Evolutionary conservation across 2,888 invertebrate species (phyloP).

Genomic region (Torymus tubicola): DNA sequence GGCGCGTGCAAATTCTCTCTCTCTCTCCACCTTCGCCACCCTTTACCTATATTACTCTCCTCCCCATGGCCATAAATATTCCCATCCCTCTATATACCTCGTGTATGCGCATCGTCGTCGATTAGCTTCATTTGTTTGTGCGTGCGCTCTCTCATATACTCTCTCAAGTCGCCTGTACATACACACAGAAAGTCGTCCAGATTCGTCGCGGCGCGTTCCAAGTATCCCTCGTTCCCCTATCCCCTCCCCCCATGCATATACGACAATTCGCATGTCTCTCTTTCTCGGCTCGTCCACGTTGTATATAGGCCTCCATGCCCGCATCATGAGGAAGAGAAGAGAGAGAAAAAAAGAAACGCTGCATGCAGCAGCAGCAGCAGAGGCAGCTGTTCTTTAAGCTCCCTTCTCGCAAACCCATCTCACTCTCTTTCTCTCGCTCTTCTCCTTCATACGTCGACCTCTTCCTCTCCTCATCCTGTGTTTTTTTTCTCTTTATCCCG

Average conservation of each 20-base stretch:
- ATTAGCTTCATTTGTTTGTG: constrained; percentile 50
- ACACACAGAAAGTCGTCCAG: not conserved
- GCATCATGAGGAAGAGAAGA: not conserved
- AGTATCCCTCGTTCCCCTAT: not conserved
- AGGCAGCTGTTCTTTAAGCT: constrained; percentile 44
- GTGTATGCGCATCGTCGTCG: constrained; percentile 22
- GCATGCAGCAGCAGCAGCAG: not conserved
- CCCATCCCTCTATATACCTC: constrained; percentile 5
- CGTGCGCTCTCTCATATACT: no score
- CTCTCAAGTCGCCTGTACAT: no score
- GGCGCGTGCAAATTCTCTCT: constrained; percentile 48
- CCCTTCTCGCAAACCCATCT: constrained; percentile 9
- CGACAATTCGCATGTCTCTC: constrained; percentile 31
- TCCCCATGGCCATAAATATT: constrained; percentile 36
- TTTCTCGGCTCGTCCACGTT: constrained; percentile 20
- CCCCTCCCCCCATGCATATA: not conserved
- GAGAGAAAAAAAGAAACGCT: not conserved
- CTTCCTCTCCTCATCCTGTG: no score
- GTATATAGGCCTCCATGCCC: not conserved
- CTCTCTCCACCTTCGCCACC: constrained; percentile 49
- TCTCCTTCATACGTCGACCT: not conserved
- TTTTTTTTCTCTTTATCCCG: not conserved
- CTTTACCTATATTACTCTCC: constrained; percentile 16
- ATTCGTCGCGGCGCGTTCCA: constrained; percentile 46
- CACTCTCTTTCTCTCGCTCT: constrained; percentile 7